Conservation (phyloP, 92 coral and sea anemone genomes). For the Phenganax subtilis region DNA sequence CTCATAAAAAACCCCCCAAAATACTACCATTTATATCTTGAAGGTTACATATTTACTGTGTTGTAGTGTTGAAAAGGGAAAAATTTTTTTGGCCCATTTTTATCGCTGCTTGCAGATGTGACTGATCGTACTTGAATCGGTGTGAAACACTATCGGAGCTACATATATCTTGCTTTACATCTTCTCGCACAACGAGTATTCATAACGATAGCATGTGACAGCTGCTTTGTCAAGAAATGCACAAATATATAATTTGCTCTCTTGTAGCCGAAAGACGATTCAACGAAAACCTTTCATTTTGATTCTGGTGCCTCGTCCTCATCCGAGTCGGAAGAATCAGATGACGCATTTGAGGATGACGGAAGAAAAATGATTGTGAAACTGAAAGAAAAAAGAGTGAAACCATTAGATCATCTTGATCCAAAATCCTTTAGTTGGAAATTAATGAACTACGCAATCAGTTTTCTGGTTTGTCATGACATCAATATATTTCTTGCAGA, state of each 20-base stretch:
- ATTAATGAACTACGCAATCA: constrained; percentile 81
- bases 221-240: neutral
- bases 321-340: constrained; percentile 67
- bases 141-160: no score
- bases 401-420: constrained; percentile 79
- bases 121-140: no score
- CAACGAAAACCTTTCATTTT: constrained; percentile 26
- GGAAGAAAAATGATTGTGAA: constrained; percentile 49
- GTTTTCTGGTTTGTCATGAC: constrained; percentile 69
- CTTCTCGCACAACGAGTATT: no score
- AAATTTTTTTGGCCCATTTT: no score
- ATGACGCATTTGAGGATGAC: constrained; percentile 61
- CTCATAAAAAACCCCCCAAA: no score
- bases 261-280: constrained; percentile 30
- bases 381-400: constrained; percentile 52
- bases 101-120: no score
- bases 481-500: constrained; percentile 75
- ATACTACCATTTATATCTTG: no score
- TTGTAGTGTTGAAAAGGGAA: no score
- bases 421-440: constrained; percentile 85
- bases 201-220: no score
- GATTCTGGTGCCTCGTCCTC: constrained; percentile 67
- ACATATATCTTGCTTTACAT: no score
- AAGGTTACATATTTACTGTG: no score
- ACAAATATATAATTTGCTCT: neutral